Conservation (phyloP, 2,888 invertebrate genomes). For the Tetropium fuscum region DNA sequence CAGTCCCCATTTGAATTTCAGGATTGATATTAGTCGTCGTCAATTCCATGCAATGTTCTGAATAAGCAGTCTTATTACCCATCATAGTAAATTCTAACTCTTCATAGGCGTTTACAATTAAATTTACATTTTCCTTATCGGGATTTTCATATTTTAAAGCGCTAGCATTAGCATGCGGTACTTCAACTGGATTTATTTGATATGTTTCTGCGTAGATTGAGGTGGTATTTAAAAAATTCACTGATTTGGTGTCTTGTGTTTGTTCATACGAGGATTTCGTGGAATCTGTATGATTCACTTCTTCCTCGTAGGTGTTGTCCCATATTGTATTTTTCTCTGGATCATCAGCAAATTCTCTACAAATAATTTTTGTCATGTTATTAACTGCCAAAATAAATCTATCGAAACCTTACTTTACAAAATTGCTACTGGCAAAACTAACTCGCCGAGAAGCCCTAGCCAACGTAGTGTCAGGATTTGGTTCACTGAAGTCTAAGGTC, state of each 20-base stretch:
- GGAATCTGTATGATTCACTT: constrained; percentile 47
- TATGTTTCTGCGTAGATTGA: constrained; percentile 4
- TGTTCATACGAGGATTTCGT: constrained; percentile 34
- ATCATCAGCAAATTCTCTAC: constrained; percentile 53
- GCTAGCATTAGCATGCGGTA: too few species aligned
- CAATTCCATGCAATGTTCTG: too few species aligned
- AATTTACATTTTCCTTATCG: constrained; percentile 5
- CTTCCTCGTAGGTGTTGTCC: constrained; percentile 58
- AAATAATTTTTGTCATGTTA: background rate
- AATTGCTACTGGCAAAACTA: constrained; percentile 58
- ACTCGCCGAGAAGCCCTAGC: constrained; percentile 48
- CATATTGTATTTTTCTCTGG: constrained; percentile 57
- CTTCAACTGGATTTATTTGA: too few species aligned
- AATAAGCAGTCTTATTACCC: too few species aligned
- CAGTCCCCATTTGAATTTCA: too few species aligned
- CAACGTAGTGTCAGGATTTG: constrained; percentile 34
- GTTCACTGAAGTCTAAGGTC: constrained; percentile 46
- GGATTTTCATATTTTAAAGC: too few species aligned
- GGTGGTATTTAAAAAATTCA: constrained; percentile 18
- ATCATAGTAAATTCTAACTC: background rate
- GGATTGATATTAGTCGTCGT: too few species aligned
- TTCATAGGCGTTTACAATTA: constrained; percentile 1
- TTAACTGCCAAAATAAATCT: too few species aligned
- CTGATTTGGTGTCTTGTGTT: constrained; percentile 8
- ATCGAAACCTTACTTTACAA: constrained; percentile 52